Conservation (phyloP, 1,140 invertebrate species). For the Aphelenchoides avenae region DNA sequence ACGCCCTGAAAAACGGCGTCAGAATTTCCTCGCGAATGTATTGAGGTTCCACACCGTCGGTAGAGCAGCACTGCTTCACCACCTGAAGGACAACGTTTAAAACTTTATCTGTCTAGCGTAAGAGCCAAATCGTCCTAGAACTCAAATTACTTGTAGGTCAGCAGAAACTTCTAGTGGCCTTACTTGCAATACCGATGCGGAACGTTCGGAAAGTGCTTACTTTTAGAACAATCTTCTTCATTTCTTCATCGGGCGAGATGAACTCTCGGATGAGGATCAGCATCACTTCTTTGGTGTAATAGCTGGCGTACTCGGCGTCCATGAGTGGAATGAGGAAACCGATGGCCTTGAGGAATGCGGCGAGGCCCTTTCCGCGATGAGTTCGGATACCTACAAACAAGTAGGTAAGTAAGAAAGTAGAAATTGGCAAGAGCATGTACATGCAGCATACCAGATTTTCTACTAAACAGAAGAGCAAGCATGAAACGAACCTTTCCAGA, state of each 20-base stretch:
- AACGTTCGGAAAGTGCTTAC: constrained; percentile 63
- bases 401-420: not conserved
- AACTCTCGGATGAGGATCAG: constrained; percentile 97
- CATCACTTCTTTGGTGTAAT: constrained; percentile 99
- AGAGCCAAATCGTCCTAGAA: no score
- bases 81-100: constrained; percentile 66
- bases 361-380: constrained; percentile 94
- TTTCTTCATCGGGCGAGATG: constrained; percentile 98
- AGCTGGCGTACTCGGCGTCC: constrained; percentile 99
- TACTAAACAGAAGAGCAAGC: constrained; percentile 5
- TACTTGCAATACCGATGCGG: not conserved
- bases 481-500: constrained; percentile 75
- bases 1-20: constrained; percentile 98
- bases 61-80: constrained; percentile 99
- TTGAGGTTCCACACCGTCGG: constrained; percentile 96
- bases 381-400: constrained; percentile 74
- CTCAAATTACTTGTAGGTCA: no score
- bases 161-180: no score
- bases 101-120: not conserved
- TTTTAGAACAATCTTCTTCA: constrained; percentile 99
- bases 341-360: constrained; percentile 97
- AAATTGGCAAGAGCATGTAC: no score
- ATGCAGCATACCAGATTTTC: no score
- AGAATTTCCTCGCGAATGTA: constrained; percentile 99
- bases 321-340: constrained; percentile 98